phyloP scores from a whole-genome alignment of 2,797 vertebrate genomes.

The Trachurus trachurus region DNA sequence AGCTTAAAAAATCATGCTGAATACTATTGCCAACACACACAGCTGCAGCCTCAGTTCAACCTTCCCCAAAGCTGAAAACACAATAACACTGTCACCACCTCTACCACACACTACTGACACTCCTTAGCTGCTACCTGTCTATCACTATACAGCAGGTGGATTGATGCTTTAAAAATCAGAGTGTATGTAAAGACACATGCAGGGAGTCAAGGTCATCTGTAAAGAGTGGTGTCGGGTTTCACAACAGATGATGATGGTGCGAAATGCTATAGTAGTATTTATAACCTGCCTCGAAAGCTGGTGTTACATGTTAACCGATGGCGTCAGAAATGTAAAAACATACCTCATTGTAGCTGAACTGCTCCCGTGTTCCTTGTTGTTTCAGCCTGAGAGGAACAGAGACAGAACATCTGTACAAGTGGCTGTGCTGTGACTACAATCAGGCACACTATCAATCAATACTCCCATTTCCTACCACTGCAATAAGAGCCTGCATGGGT shows the following conservation, averaged over 20 bases:
- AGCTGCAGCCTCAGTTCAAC: constrained; percentile 29
- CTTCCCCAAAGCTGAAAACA: constrained; percentile 33
- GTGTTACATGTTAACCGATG: constrained; percentile 56
- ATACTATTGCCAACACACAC: constrained; percentile 2
- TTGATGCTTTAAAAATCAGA: constrained; percentile 29
- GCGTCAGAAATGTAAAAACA: constrained; percentile 44
- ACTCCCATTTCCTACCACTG: not conserved
- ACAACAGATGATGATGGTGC: constrained; percentile 43
- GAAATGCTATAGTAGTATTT: constrained; percentile 69
- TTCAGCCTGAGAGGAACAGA: constrained; percentile 82
- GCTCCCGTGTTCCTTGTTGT: constrained; percentile 88
- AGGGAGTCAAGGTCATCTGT: constrained; percentile 72
- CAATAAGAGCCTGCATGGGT: not conserved
- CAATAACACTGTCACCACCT: constrained; percentile 8
- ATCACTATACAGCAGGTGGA: constrained; percentile 14
- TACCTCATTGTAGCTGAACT: constrained; percentile 92
- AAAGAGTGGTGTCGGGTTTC: constrained; percentile 66
- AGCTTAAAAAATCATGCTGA: not conserved
- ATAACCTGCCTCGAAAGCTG: constrained; percentile 54
- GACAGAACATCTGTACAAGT: constrained; percentile 40
- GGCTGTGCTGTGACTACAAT: constrained; percentile 1
- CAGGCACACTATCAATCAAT: not conserved
- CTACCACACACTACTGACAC: constrained; percentile 11
- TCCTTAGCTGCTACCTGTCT: constrained; percentile 39
- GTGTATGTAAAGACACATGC: constrained; percentile 22